Evolutionary conservation across 2,888 invertebrate genomes (phyloP), one percentile per base, ranked within the genome.

Genomic region (Caenorhabditis macrosperma): DNA sequence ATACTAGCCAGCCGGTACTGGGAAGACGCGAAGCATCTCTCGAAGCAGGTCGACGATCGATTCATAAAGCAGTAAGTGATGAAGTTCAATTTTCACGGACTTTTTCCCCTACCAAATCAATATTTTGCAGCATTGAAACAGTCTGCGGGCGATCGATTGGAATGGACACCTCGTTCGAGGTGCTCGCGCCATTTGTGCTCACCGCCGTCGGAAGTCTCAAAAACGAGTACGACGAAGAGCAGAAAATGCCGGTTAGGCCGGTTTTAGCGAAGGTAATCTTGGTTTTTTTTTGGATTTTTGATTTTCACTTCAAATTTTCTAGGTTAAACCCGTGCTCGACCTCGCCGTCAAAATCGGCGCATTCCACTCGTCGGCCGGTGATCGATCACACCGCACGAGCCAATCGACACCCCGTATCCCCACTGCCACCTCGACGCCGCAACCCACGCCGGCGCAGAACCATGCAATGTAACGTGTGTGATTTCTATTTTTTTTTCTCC

Each of bases 221-320:
- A 15, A 52, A 59, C 4, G 79, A 79, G 41, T 75, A 79, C 20
- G 64, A 75, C n/a, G 79, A 68, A 10, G 79, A 79, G 26, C 33
- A 35, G 54, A 44, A 57, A 50, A 26, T 41, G 33, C 38, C 57
- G 30, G 20, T 64, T 17, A 69, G 52, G 24, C 77, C 77, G 17
- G 17, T 24, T 28, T n/a, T 64, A 20, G 33, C 57, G 2, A 77
- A 77, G 33, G 77, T 77, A 33, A 7, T 33, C 10, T 10, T 33
- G 10, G 10, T 33, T 33, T 33, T 33, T 33, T 33, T 33, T 33
- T 33, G 6, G 10, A 33, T 33, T 33, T 33, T 33, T 33, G 10
- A 10, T 7, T 7, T 5, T 33, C 33, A 33, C 5, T 33, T 33
- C 33, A 5, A 33, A 33, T 38, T 38, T 38, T 38, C 12, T 12